Conservation (phyloP, 2,888 invertebrate genomes). For the Nomada fucata region DNA sequence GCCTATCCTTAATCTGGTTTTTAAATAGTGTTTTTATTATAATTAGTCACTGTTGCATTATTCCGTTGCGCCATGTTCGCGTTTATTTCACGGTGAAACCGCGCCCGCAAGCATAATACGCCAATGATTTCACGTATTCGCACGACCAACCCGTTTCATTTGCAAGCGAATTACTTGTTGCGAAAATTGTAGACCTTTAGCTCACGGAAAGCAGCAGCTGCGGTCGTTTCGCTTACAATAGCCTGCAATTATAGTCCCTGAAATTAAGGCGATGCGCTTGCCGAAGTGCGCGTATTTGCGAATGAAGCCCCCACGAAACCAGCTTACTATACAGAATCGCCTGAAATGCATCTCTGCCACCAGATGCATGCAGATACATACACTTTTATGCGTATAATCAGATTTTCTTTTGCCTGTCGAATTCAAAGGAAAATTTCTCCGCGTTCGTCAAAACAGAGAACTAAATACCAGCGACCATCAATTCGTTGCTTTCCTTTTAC, state of each 20-base stretch:
- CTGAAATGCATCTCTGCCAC: neutral
- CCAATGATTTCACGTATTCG: slow-evolving; percentile 25
- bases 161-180: slow-evolving; percentile 38
- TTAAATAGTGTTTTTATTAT: too few species aligned
- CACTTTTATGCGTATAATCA: neutral
- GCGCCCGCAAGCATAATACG: neutral
- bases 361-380: neutral
- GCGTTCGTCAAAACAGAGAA: neutral
- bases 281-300: neutral
- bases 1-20: too few species aligned
- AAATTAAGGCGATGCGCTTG: slow-evolving; percentile 8
- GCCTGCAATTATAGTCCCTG: slow-evolving; percentile 13
- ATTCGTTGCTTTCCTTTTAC: slow-evolving; percentile 45
- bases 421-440: neutral
- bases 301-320: neutral
- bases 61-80: too few species aligned
- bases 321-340: too few species aligned
- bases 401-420: neutral
- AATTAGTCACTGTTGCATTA: too few species aligned
- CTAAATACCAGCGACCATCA: slow-evolving; percentile 9
- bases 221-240: slow-evolving; percentile 24
- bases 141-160: slow-evolving; percentile 31
- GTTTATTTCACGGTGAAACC: slow-evolving; percentile 4
- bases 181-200: slow-evolving; percentile 36
- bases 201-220: slow-evolving; percentile 12